These are phyloP conservation scores for Chymomyza fuscimana DNA, from an alignment of 2,888 invertebrate genomes.

Conservation along the genomic window DNA sequence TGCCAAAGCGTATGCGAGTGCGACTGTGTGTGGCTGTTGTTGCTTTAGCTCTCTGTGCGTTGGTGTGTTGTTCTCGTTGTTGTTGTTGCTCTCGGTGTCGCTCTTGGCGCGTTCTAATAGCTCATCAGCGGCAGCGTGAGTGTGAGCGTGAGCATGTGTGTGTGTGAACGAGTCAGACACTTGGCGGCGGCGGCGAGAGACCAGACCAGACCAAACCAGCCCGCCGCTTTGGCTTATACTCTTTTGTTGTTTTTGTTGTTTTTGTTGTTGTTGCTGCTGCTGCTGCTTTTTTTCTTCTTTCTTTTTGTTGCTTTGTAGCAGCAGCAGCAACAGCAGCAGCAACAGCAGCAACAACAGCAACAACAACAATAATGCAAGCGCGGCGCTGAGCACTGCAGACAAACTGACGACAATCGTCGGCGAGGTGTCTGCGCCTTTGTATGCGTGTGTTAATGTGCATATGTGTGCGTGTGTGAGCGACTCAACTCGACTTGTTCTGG, in stretches of 20 bases:
- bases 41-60: neutral
- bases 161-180: constrained; percentile 45
- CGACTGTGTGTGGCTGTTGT: neutral
- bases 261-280: constrained; percentile 18
- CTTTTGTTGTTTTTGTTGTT: constrained; percentile 22
- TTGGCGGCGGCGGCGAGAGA: constrained; percentile 39
- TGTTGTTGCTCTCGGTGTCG: constrained; percentile 6
- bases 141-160: constrained; percentile 34
- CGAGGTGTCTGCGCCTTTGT: constrained; percentile 69
- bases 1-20: neutral
- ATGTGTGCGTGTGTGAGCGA: neutral
- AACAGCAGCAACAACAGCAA: constrained; percentile 5
- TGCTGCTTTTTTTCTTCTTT: constrained; percentile 12
- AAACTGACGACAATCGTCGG: constrained; percentile 73
- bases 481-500: constrained; percentile 10
- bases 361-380: constrained; percentile 29
- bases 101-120: constrained; percentile 49
- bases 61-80: constrained; percentile 12
- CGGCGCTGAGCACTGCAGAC: constrained; percentile 67
- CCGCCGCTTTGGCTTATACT: constrained; percentile 8
- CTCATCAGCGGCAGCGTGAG: constrained; percentile 44
- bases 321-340: neutral
- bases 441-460: neutral
- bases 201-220: constrained; percentile 47
- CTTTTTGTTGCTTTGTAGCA: constrained; percentile 25